phyloP scores from a whole-genome alignment of 2,113 vertebrate genomes.

The Haemorhous mexicanus region DNA sequence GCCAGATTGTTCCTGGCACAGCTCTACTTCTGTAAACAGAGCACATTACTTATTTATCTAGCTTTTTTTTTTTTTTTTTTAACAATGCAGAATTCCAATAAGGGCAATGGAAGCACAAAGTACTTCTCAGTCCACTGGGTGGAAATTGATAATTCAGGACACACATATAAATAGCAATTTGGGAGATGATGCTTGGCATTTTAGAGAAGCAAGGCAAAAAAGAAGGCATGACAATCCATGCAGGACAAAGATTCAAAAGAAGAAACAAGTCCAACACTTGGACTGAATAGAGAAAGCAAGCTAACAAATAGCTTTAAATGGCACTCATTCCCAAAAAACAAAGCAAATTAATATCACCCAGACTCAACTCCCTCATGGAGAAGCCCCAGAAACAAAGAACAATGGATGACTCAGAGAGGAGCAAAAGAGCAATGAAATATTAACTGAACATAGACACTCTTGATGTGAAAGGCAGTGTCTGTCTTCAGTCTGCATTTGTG shows the following conservation, averaged over 20 bases:
- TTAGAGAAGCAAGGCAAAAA: neutral
- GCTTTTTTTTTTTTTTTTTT: neutral
- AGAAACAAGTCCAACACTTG: neutral
- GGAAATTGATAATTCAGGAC: neutral
- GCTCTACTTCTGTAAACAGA: neutral
- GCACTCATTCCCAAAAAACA: neutral
- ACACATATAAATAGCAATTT: neutral
- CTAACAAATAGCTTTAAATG: slow-evolving; percentile 30
- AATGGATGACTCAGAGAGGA: slow-evolving; percentile 32
- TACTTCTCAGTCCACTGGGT: neutral
- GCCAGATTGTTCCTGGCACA: neutral
- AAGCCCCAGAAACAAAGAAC: slow-evolving; percentile 23
- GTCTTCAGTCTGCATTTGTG: slow-evolving; percentile 8
- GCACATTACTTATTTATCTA: slow-evolving; percentile 5
- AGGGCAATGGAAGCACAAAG: neutral
- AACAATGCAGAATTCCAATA: neutral
- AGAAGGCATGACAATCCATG: neutral
- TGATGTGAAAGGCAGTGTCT: slow-evolving; percentile 28
- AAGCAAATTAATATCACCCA: slow-evolving; percentile 16
- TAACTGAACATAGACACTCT: slow-evolving; percentile 58
- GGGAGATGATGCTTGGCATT: neutral
- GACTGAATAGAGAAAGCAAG: slow-evolving; percentile 24
- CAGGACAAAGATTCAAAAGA: neutral
- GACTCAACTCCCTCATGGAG: neutral
- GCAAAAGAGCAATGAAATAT: slow-evolving; percentile 57